phyloP scores from a whole-genome alignment of 2,113 vertebrate genomes.

The Aramus guarauna region DNA sequence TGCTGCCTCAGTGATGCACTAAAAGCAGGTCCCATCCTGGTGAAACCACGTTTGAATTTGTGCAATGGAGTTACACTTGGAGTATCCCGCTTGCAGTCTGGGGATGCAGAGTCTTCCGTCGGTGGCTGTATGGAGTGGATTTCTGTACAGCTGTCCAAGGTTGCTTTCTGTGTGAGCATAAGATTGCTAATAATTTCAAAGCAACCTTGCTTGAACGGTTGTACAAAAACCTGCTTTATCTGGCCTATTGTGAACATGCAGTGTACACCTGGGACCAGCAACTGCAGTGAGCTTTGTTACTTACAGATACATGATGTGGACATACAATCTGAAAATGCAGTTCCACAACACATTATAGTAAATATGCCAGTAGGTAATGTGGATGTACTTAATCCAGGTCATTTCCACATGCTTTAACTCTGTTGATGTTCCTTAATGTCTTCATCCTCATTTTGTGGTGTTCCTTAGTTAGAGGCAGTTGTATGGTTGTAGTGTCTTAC shows the following conservation, averaged over 20 bases:
- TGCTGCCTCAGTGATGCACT: background rate
- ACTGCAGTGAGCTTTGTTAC: background rate
- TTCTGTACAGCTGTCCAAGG: background rate
- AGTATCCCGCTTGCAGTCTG: background rate
- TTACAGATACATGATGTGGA: background rate
- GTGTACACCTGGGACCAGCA: background rate
- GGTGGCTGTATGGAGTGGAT: background rate
- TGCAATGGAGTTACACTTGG: background rate
- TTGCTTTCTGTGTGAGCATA: background rate
- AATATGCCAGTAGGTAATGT: background rate
- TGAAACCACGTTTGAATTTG: background rate
- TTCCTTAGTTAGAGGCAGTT: background rate
- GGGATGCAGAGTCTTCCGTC: background rate
- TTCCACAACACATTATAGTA: background rate
- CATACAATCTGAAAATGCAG: background rate
- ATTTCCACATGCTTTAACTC: background rate
- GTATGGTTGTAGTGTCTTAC: background rate
- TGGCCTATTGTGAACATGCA: background rate
- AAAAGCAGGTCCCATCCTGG: background rate
- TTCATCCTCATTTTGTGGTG: background rate
- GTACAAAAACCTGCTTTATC: background rate
- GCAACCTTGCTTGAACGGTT: background rate
- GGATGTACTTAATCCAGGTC: fast-evolving
- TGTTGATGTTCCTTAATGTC: background rate
- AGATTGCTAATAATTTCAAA: background rate